A percentile compares a stretch with the other conserved stretches of the same genome.
Conservation (phyloP, 2,797 vertebrate genomes). For the Alosa sapidissima region DNA sequence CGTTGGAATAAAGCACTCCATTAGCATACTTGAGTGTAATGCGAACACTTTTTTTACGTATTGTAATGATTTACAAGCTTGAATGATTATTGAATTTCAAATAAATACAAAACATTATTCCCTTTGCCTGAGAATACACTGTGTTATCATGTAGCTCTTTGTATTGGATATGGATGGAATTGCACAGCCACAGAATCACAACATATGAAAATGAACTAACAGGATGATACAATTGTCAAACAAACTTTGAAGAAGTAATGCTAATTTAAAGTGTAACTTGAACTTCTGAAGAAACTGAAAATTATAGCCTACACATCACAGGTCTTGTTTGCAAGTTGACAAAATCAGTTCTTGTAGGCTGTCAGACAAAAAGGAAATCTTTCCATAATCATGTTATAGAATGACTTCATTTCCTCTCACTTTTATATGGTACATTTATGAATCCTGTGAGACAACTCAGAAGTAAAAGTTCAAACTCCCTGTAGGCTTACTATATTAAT, state of each 20-base stretch:
- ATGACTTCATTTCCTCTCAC: background rate
- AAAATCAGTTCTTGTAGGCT: background rate
- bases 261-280: background rate
- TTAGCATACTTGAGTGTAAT: background rate
- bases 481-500: background rate
- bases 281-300: background rate
- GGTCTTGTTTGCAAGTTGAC: background rate
- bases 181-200: background rate
- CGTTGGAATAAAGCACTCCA: background rate
- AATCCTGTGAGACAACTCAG: background rate
- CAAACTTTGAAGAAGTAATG: background rate
- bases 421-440: background rate
- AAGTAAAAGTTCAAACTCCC: background rate
- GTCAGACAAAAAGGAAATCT: background rate
- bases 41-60: background rate
- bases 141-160: background rate
- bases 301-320: background rate
- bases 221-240: background rate
- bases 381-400: background rate
- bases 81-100: conserved; percentile 1
- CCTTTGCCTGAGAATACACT: background rate
- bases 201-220: background rate
- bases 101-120: background rate
- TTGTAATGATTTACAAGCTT: conserved; percentile 5
- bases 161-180: background rate